Evolutionary conservation across 1,140 invertebrate genomes (phyloP).

Genomic region (Littorina saxatilis): DNA sequence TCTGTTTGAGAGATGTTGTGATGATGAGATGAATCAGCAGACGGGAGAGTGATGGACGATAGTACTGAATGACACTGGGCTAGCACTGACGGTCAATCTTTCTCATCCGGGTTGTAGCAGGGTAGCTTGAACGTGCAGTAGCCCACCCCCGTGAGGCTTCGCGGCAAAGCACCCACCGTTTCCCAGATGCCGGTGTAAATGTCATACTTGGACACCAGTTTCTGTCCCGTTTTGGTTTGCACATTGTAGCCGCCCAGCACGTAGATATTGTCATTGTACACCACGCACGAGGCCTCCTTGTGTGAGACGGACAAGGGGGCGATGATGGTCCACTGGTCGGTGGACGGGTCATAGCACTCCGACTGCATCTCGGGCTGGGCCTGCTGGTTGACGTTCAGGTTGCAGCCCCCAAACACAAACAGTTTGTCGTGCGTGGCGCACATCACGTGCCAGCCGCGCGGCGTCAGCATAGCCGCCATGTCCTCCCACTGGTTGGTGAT

Average conservation of each 20-base stretch:
- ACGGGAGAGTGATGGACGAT: too few relatives aligned
- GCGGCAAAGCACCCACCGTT: conserved; percentile 73
- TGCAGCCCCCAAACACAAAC: conserved; percentile 85
- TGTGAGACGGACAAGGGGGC: conserved; percentile 79
- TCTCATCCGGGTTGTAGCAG: conserved; percentile 67
- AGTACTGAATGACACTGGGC: background rate
- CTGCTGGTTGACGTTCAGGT: conserved; percentile 82
- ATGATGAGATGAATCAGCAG: background rate
- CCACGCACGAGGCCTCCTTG: conserved; percentile 75
- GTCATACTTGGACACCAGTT: conserved; percentile 74
- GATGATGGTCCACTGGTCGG: conserved; percentile 83
- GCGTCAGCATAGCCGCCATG: conserved; percentile 74
- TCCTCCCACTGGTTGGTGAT: conserved; percentile 73
- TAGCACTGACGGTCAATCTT: conserved; percentile 49
- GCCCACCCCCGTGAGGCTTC: conserved; percentile 74
- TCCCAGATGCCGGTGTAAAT: conserved; percentile 74
- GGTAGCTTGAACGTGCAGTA: conserved; percentile 74
- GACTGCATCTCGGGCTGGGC: conserved; percentile 83
- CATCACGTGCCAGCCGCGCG: conserved; percentile 76
- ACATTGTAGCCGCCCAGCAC: conserved; percentile 76
- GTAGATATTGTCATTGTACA: conserved; percentile 74
- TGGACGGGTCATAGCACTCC: conserved; percentile 82
- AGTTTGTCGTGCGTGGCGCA: conserved; percentile 81
- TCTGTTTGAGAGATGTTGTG: too few relatives aligned
- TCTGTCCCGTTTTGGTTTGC: conserved; percentile 76